Percentiles rank a stretch among this genome's conserved stretches.
Conservation (phyloP, 1,140 invertebrate genomes). For the Eueides isabella region DNA sequence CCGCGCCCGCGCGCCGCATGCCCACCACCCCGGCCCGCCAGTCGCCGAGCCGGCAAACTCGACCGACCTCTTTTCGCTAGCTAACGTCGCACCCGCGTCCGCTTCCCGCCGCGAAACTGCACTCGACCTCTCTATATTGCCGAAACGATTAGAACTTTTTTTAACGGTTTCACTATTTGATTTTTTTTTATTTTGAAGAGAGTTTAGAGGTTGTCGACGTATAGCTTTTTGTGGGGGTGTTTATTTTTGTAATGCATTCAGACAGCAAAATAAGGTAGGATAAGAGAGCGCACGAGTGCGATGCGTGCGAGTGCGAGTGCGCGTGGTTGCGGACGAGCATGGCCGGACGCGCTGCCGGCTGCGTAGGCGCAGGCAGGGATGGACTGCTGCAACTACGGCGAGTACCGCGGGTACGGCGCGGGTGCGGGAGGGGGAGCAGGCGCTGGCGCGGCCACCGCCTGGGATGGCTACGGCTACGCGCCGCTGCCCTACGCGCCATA, state of each 20-base stretch:
- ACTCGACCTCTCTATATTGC: constrained; percentile 50
- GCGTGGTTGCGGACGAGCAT: constrained; percentile 56
- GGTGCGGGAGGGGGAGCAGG: constrained; percentile 44
- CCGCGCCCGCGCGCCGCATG: constrained; percentile 53
- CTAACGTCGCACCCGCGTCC: constrained; percentile 75
- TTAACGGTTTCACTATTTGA: constrained; percentile 28
- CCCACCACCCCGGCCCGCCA: constrained; percentile 46
- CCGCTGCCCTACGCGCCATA: constrained; percentile 68
- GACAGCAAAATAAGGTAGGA: constrained; percentile 25
- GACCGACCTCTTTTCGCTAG: constrained; percentile 78
- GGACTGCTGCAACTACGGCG: constrained; percentile 78
- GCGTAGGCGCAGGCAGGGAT: constrained; percentile 62
- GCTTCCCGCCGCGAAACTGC: constrained; percentile 74
- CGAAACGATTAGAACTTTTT: not conserved
- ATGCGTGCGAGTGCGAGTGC: constrained; percentile 53
- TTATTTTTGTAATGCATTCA: constrained; percentile 37
- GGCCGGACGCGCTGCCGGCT: constrained; percentile 58
- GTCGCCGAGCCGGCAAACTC: constrained; percentile 80
- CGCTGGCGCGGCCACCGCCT: constrained; percentile 60
- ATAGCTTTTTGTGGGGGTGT: not conserved
- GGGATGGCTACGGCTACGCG: constrained; percentile 68
- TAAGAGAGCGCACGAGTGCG: constrained; percentile 45
- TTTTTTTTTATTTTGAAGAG: constrained; percentile 5
- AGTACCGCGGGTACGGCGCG: constrained; percentile 57
- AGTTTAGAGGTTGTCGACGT: not conserved